Percentiles rank a stretch among this genome's conserved stretches.
Evolutionary conservation across 1,140 invertebrate species (phyloP).

Genomic region (Scaptomyza montana): DNA sequence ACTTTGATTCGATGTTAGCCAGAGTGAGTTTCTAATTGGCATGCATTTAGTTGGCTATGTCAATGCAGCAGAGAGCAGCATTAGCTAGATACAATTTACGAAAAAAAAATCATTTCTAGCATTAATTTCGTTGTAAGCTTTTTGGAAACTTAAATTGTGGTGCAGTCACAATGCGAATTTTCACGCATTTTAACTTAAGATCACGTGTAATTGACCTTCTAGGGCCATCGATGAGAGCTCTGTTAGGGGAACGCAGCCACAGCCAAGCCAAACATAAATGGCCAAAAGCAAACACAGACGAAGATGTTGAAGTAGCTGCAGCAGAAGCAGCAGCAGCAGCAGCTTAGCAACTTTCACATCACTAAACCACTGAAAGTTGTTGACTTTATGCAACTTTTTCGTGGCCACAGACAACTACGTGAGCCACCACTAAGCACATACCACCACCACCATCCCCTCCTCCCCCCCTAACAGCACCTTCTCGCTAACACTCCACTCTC

Average conservation of each 20-base stretch:
- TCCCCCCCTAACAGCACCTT: neutral
- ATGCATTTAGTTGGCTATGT: neutral
- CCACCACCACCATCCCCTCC: neutral
- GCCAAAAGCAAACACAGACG: constrained; percentile 1
- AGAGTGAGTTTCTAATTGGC: neutral
- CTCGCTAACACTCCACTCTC: constrained; percentile 8
- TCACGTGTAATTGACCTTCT: constrained; percentile 71
- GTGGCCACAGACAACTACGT: constrained; percentile 80
- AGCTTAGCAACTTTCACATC: constrained; percentile 79
- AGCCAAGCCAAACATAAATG: neutral
- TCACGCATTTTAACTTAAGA: constrained; percentile 61
- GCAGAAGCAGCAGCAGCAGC: neutral
- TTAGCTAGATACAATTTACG: too few species aligned
- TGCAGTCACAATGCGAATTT: constrained; percentile 23
- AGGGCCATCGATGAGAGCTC: constrained; percentile 33
- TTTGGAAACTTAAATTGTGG: neutral
- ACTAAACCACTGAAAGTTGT: constrained; percentile 81
- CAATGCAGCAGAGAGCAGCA: too few species aligned
- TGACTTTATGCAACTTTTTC: constrained; percentile 81
- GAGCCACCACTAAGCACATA: constrained; percentile 42
- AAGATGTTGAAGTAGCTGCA: constrained; percentile 13
- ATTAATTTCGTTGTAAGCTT: neutral
- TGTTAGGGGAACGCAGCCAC: neutral
- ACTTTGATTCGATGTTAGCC: constrained; percentile 7
- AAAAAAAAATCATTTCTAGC: too few species aligned